Evolutionary conservation across 2,888 invertebrate genomes (phyloP).

Genomic region (Nezara viridula): DNA sequence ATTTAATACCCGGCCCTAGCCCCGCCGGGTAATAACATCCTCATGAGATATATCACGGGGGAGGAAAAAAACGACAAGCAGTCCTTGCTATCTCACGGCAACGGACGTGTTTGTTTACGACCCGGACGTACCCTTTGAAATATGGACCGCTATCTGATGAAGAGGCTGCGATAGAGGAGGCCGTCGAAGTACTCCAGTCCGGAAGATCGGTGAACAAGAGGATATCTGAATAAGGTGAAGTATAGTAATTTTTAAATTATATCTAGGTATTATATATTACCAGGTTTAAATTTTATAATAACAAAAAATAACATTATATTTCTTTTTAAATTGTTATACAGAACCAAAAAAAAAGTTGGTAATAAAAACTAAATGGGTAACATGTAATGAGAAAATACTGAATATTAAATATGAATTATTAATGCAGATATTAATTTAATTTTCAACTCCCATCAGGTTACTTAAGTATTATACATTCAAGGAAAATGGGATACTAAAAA

Average conservation of each 20-base stretch:
- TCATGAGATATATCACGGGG: constrained; percentile 35
- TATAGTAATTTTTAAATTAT: not conserved
- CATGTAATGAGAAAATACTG: too few species aligned
- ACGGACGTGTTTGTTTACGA: constrained; percentile 48
- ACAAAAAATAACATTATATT: too few species aligned
- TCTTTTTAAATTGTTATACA: too few species aligned
- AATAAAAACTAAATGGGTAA: too few species aligned
- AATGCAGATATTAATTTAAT: too few species aligned
- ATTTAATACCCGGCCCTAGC: constrained; percentile 50
- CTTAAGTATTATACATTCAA: too few species aligned
- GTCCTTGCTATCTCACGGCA: constrained; percentile 24
- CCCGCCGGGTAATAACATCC: constrained; percentile 20
- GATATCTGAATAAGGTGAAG: not conserved
- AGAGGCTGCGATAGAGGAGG: not conserved
- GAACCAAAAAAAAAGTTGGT: too few species aligned
- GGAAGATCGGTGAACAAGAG: not conserved
- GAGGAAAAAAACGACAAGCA: constrained; percentile 31
- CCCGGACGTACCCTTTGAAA: constrained; percentile 33
- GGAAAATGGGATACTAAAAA: too few species aligned
- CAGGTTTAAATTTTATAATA: too few species aligned
- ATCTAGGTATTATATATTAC: too few species aligned
- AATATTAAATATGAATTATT: too few species aligned
- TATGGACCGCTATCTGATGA: constrained; percentile 44
- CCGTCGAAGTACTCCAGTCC: not conserved
- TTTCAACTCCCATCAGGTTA: too few species aligned